Conservation (phyloP, 2,888 invertebrate species). For the Abscondita cerata region DNA sequence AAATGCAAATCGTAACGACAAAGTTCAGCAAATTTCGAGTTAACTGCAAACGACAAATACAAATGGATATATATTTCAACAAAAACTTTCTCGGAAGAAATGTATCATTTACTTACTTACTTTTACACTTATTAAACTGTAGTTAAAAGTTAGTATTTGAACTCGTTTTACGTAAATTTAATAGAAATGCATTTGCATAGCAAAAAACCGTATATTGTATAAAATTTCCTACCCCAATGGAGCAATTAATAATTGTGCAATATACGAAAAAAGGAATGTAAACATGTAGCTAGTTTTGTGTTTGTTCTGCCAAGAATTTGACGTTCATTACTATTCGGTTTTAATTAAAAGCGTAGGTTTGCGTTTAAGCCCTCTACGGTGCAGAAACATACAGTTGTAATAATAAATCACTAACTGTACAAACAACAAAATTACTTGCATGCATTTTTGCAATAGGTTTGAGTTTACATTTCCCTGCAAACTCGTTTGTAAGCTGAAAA, state of each 20-base stretch:
- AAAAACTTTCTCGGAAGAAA: constrained; percentile 2
- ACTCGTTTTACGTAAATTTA: not conserved
- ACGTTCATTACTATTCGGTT: no score
- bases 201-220: no score
- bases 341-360: no score
- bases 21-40: constrained; percentile 15
- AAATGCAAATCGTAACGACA: constrained; percentile 21
- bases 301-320: no score
- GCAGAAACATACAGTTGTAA: no score
- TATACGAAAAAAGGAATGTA: no score
- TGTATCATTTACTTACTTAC: constrained; percentile 6
- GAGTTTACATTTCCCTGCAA: not conserved
- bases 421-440: not conserved
- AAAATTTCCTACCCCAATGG: no score
- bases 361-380: no score
- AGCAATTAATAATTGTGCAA: no score
- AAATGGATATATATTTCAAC: constrained; percentile 9
- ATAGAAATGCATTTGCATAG: not conserved
- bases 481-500: constrained; percentile 21
- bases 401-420: not conserved
- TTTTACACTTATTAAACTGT: constrained; percentile 15
- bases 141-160: not conserved
- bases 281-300: no score
- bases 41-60: constrained; percentile 16
- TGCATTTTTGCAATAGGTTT: not conserved